Percentiles rank a stretch among this genome's conserved stretches.
These are phyloP conservation scores for Peromyscus maniculatus DNA, from an alignment of 2,113 vertebrate genomes.

Conservation along the genomic window DNA sequence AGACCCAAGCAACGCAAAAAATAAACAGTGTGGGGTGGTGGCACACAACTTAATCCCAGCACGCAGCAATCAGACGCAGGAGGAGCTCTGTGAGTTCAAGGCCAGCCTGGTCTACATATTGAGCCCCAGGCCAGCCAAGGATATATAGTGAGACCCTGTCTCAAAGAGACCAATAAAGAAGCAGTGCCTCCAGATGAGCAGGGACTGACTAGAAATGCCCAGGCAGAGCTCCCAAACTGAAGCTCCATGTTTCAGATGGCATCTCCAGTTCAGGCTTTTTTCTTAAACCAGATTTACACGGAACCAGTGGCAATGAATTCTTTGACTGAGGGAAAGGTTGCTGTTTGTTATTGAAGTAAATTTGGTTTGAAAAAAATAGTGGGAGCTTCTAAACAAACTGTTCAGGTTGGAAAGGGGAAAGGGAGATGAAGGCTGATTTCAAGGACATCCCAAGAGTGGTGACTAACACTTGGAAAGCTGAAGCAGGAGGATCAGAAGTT, in stretches of 20 bases:
- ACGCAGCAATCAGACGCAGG: not conserved
- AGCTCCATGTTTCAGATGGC: not conserved
- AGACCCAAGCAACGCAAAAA: not conserved
- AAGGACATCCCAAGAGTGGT: not conserved
- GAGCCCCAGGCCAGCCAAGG: not conserved
- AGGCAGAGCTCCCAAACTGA: not conserved
- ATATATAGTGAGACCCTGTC: not conserved
- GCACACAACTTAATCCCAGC: not conserved
- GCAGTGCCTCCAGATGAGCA: not conserved
- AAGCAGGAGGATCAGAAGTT: not conserved
- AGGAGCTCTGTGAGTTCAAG: not conserved
- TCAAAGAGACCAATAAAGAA: not conserved
- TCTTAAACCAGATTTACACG: not conserved
- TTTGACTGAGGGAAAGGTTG: not conserved
- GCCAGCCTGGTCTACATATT: not conserved
- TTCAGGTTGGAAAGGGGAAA: not conserved
- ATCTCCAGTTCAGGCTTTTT: not conserved
- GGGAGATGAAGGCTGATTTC: not conserved
- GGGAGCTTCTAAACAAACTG: not conserved
- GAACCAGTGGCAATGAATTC: not conserved
- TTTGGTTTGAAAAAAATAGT: not conserved
- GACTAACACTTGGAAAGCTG: not conserved
- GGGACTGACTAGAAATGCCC: not conserved
- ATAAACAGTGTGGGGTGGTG: not conserved
- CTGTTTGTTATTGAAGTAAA: constrained; percentile 27